Evolutionary conservation across 1,140 invertebrate genomes (phyloP), one percentile per base, ranked within the genome.

Genomic region (Contarinia nasturtii): DNA sequence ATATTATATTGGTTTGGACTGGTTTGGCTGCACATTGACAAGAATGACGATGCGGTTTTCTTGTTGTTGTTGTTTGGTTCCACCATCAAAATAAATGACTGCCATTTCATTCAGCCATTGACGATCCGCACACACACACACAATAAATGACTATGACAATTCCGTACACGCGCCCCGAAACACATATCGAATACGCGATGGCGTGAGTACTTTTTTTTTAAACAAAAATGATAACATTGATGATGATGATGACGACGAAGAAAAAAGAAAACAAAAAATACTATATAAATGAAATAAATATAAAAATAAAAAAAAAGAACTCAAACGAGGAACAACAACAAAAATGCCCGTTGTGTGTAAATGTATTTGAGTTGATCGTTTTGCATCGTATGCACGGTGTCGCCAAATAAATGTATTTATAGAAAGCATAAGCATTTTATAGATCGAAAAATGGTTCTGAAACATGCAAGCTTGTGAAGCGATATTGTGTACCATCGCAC

Each of bases 381-480:
- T 5, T n/a, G 12, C 12, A n/a, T 38, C 15, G 36, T 38, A 38
- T 17, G 15, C 15, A 17, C 36, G 36, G 15, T 17, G 36, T 38
- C 12, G 15, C 36, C 15, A 38, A 17, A 38, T 38, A 38, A n/a
- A 38, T 38, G 15, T 38, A 38, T 38, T n/a, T n/a, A 38, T 38
- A 38, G 12, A 17, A n/a, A 38, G 12, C 36, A 38, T n/a, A n/a
- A 38, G 36, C 15, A 17, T 38, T n/a, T n/a, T n/a, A 38, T 38
- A n/a, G 36, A 52, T 48, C 52, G 49, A 53, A 49, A 49, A 47
- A 48, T 33, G 40, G 14, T 49, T 46, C 37, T 45, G 48, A 45
- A 45, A 44, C 48, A 44, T 44, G 48, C 48, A 44, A 36, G 48
- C 40, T n/a, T n/a, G n/a, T n/a, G n/a, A n/a, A 33, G 22, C 36